These are phyloP conservation scores for Zootermopsis nevadensis DNA, from an alignment of 2,888 invertebrate species.

Conservation along the genomic window DNA sequence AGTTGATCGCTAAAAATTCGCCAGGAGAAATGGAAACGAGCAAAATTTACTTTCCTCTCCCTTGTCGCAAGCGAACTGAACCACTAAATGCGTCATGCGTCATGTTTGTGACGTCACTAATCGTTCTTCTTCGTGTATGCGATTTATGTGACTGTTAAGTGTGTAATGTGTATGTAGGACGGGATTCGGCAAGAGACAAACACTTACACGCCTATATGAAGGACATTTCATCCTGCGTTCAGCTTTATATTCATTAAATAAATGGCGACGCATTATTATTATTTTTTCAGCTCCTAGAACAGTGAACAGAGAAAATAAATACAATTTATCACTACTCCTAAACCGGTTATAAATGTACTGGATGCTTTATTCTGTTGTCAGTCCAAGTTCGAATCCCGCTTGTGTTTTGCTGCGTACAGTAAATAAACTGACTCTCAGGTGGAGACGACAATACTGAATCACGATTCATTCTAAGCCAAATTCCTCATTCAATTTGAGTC, in stretches of 20 bases:
- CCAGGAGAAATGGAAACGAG: too few relatives aligned
- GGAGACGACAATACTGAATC: not conserved
- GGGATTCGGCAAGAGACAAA: not conserved
- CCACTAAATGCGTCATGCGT: not conserved
- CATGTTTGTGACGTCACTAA: not conserved
- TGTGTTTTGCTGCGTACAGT: not conserved
- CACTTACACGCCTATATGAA: too few relatives aligned
- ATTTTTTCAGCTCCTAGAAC: not conserved
- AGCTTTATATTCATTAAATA: too few relatives aligned
- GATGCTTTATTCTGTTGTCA: not conserved
- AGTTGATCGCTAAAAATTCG: too few relatives aligned
- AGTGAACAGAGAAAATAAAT: not conserved
- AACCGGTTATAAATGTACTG: not conserved
- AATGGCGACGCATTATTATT: too few relatives aligned
- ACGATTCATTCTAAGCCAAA: not conserved
- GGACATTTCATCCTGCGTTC: too few relatives aligned
- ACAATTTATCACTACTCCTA: not conserved
- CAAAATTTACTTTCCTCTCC: too few relatives aligned
- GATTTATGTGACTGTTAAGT: not conserved
- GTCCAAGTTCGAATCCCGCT: not conserved
- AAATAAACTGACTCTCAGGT: not conserved
- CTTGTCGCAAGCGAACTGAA: not conserved
- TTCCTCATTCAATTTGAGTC: not conserved
- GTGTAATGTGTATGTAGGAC: not conserved
- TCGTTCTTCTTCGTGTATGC: not conserved